Percentiles rank a stretch among this genome's conserved stretches.
phyloP scores from a whole-genome alignment of 2,888 invertebrate species.

The Andrena marginata region DNA sequence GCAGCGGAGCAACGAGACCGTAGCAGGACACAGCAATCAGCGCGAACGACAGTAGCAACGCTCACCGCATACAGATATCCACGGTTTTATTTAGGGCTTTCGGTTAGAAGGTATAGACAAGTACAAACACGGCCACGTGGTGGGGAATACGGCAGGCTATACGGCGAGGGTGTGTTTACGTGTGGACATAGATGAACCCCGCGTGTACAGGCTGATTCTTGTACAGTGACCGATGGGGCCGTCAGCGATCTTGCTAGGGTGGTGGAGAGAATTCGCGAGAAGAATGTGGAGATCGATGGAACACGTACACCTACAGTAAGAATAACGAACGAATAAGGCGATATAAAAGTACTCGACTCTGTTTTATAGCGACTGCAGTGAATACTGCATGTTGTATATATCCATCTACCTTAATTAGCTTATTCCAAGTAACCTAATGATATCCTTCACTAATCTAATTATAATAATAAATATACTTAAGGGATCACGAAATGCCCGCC shows the following conservation, averaged over 20 bases:
- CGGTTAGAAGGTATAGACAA: conserved; percentile 69
- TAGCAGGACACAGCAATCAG: conserved; percentile 77
- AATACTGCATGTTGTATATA: not conserved
- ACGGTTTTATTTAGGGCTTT: conserved; percentile 75
- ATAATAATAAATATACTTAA: too few relatives aligned
- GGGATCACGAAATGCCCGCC: too few relatives aligned
- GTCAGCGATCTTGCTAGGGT: not conserved
- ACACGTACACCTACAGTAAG: not conserved
- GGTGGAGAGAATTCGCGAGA: not conserved
- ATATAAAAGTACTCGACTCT: too few relatives aligned
- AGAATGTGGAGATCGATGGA: not conserved
- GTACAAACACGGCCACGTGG: conserved; percentile 38
- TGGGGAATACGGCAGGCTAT: conserved; percentile 9
- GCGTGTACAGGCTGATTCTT: not conserved
- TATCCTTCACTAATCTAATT: too few relatives aligned
- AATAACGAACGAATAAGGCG: too few relatives aligned
- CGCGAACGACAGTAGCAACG: conserved; percentile 70
- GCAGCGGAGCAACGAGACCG: conserved; percentile 65
- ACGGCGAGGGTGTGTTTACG: conserved; percentile 9
- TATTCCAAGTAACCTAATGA: not conserved
- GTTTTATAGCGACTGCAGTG: too few relatives aligned
- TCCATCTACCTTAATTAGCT: not conserved
- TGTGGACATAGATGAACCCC: not conserved
- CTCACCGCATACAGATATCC: conserved; percentile 74
- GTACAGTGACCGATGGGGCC: not conserved